These are phyloP conservation scores for Drosophila erecta DNA, from an alignment of 1,140 invertebrate genomes.

Conservation along the genomic window DNA sequence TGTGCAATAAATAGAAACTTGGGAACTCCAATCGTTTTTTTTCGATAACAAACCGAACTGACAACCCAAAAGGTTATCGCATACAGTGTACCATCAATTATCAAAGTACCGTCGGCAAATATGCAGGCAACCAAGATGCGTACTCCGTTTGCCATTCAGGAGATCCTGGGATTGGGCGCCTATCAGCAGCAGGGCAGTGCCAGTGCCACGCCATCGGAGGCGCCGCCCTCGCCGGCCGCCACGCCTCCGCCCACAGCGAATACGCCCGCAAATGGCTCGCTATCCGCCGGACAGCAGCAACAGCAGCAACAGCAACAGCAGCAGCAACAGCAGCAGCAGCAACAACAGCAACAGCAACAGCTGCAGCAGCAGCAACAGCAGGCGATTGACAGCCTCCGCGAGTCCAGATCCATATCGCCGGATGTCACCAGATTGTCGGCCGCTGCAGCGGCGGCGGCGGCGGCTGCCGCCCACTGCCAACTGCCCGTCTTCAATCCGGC, in stretches of 20 bases:
- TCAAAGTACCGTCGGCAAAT: conserved; percentile 63
- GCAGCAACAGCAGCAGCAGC: conserved; percentile 40
- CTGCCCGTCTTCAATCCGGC: conserved; percentile 84
- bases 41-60: not conserved
- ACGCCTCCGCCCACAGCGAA: conserved; percentile 69
- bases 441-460: conserved; percentile 76
- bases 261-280: conserved; percentile 50
- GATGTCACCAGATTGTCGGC: conserved; percentile 76
- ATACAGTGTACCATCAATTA: too few relatives aligned
- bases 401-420: conserved; percentile 77
- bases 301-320: conserved; percentile 12
- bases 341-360: conserved; percentile 33
- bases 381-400: conserved; percentile 35
- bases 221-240: conserved; percentile 61
- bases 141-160: conserved; percentile 96
- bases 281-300: conserved; percentile 41
- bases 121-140: conserved; percentile 86
- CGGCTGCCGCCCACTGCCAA: conserved; percentile 80
- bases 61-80: not conserved
- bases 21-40: not conserved
- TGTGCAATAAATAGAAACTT: conserved; percentile 26
- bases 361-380: conserved; percentile 33
- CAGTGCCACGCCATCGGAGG: conserved; percentile 66
- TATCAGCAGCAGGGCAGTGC: conserved; percentile 63
- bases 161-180: conserved; percentile 91